Conservation (phyloP, 1,140 invertebrate genomes). For the Zophobas morio region DNA sequence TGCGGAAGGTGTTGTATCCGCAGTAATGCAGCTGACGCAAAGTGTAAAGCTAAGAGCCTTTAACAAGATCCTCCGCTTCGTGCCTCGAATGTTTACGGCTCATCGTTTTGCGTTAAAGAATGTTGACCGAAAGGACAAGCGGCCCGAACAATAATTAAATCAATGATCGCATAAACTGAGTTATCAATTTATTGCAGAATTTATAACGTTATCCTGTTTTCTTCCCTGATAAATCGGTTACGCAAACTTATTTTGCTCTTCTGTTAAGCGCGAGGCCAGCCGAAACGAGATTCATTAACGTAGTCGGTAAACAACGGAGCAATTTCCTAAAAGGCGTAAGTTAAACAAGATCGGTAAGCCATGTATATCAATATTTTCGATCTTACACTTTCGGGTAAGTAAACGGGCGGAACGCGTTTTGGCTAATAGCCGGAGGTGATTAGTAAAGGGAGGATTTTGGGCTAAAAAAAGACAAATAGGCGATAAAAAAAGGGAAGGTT, state of each 20-base stretch:
- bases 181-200: no score
- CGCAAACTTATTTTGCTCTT: background rate
- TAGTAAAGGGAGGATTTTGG: background rate
- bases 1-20: constrained; percentile 14
- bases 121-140: constrained; percentile 14
- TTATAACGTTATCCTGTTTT: background rate
- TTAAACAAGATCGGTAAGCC: constrained; percentile 40
- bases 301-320: constrained; percentile 11
- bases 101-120: constrained; percentile 17
- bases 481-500: no score
- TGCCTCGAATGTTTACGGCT: constrained; percentile 13
- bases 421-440: constrained; percentile 12
- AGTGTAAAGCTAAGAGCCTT: constrained; percentile 25
- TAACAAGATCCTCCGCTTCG: constrained; percentile 18
- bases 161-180: background rate
- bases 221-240: background rate
- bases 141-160: background rate
- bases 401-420: constrained; percentile 1
- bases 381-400: constrained; percentile 35
- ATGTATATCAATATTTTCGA: constrained; percentile 39
- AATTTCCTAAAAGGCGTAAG: constrained; percentile 16
- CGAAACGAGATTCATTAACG: constrained; percentile 9
- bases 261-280: background rate
- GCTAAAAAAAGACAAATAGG: no score
- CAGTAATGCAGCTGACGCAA: constrained; percentile 25